These are phyloP conservation scores for Spermophilus dauricus DNA, from an alignment of 2,113 vertebrate species.

Conservation along the genomic window DNA sequence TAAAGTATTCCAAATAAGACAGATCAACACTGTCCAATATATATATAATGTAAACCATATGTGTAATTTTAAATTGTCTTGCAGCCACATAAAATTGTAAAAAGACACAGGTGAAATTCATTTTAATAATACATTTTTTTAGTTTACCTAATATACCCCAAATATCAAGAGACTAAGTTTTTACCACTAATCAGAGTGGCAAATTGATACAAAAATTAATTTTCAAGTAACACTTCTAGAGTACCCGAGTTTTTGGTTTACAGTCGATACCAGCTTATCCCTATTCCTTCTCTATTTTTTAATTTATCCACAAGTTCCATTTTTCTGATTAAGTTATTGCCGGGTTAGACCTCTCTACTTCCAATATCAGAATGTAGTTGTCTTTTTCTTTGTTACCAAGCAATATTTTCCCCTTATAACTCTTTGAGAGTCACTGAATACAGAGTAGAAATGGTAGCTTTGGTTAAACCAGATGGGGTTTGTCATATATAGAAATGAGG, in stretches of 20 bases:
- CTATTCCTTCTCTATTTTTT: neutral
- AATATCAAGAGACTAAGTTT: conserved; percentile 6
- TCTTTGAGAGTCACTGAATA: neutral
- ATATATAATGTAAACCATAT: neutral
- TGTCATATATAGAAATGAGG: no score
- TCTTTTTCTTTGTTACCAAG: neutral
- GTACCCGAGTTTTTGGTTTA: conserved; percentile 4
- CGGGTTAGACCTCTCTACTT: neutral
- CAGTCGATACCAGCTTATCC: neutral
- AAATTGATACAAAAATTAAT: conserved; percentile 26
- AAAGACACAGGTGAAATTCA: conserved; percentile 29
- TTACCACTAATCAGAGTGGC: neutral
- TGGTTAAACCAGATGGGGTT: neutral
- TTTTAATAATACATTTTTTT: conserved; percentile 45
- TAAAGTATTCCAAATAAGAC: neutral
- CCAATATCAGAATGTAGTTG: neutral
- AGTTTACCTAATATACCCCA: neutral
- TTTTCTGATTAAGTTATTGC: conserved; percentile 20
- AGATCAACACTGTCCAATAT: neutral
- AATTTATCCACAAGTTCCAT: neutral
- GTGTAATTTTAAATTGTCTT: neutral
- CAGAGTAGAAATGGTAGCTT: neutral
- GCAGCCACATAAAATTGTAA: neutral
- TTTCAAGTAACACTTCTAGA: conserved; percentile 15
- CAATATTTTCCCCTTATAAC: conserved; percentile 6